Evolutionary conservation across 2,113 vertebrate species (phyloP).

Genomic region (Corapipo altera): DNA sequence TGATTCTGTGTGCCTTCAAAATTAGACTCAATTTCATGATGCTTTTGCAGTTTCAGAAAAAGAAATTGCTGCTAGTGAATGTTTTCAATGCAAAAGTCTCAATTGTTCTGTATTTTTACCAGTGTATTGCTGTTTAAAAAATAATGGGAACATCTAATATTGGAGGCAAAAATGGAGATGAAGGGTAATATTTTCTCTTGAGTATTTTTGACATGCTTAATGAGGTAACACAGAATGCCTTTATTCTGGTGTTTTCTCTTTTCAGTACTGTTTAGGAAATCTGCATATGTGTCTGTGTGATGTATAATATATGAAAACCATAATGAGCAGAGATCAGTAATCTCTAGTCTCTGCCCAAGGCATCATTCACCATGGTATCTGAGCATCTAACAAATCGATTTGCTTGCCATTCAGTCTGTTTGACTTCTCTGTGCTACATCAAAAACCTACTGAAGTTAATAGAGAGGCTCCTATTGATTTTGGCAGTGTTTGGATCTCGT

Average conservation of each 20-base stretch:
- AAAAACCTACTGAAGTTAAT: background rate
- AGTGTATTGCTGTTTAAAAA: background rate
- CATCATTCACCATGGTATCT: background rate
- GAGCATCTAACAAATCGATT: slow-evolving; percentile 10
- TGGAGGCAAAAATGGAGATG: background rate
- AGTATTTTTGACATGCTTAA: background rate
- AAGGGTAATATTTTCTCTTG: background rate
- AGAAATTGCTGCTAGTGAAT: background rate
- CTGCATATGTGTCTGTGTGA: background rate
- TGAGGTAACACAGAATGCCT: background rate
- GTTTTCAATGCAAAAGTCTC: background rate
- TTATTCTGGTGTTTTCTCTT: background rate
- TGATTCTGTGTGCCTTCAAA: background rate
- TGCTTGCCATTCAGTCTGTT: background rate
- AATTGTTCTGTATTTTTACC: background rate
- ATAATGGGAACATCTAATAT: background rate
- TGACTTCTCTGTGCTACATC: background rate
- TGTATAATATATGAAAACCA: background rate
- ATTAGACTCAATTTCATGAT: background rate
- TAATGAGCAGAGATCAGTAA: background rate
- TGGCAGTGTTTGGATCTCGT: background rate
- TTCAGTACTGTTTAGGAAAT: background rate
- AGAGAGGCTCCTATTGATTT: background rate
- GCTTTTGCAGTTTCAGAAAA: background rate
- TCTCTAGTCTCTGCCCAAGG: background rate